Evolutionary conservation across 2,113 vertebrate species (phyloP).

Genomic region (Oncorhynchus masou): DNA sequence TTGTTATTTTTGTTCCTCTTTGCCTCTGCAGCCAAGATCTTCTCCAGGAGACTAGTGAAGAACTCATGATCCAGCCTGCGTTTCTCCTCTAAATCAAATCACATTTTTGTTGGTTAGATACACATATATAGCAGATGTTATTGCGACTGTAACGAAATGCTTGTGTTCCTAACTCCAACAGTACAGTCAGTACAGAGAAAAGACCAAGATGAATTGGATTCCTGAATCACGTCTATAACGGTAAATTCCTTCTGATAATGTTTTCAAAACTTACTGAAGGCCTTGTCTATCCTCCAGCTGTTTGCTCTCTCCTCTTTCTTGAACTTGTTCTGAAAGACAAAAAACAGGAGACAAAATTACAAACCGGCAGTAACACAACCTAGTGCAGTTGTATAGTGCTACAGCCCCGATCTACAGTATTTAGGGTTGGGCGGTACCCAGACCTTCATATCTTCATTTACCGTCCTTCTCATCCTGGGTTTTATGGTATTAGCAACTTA

Average conservation of each 20-base stretch:
- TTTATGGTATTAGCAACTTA: no score
- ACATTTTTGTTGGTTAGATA: no score
- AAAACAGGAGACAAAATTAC: neutral
- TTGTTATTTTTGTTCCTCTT: slow-evolving; percentile 70
- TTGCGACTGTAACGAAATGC: no score
- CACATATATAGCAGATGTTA: no score
- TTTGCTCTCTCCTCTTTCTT: slow-evolving; percentile 92
- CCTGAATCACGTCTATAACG: neutral
- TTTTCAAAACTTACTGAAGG: slow-evolving; percentile 81
- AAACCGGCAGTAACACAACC: neutral
- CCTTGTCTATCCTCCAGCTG: slow-evolving; percentile 95
- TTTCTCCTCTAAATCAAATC: slow-evolving; percentile 78
- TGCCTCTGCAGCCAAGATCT: slow-evolving; percentile 82
- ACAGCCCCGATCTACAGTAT: neutral
- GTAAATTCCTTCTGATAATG: no score
- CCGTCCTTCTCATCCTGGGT: no score
- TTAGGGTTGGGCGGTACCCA: no score
- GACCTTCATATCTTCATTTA: no score
- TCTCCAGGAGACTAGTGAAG: slow-evolving; percentile 87
- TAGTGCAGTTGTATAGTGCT: neutral
- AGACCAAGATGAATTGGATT: slow-evolving; percentile 15
- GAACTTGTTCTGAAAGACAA: slow-evolving; percentile 88
- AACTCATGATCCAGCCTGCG: slow-evolving; percentile 89
- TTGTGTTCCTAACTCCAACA: no score
- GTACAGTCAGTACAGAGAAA: slow-evolving; percentile 15